A percentile compares a stretch with the other conserved stretches of the same genome.
Conservation (phyloP, 2,888 invertebrate species). For the Didymodactylos carnosus region DNA sequence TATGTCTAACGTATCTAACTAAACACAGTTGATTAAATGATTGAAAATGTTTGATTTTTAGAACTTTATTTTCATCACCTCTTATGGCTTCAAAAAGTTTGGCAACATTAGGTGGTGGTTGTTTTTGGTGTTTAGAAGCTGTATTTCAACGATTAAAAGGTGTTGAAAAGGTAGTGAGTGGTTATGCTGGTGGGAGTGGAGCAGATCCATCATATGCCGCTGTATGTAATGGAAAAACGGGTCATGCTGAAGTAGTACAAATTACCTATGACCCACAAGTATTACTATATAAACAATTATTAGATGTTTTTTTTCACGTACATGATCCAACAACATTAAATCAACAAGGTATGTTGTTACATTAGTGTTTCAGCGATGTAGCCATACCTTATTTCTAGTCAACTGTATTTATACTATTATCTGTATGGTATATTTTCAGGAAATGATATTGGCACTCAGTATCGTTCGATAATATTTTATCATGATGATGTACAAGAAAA, state of each 20-base stretch:
- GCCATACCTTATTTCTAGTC: background rate
- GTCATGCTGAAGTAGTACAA: constrained; percentile 74
- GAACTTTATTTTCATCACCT: too few relatives aligned
- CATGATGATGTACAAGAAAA: constrained; percentile 63
- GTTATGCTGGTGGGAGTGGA: constrained; percentile 10
- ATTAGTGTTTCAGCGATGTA: too few relatives aligned
- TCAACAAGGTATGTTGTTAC: constrained; percentile 11
- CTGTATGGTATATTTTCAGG: background rate
- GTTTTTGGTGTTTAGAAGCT: constrained; percentile 14
- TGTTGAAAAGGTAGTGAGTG: constrained; percentile 7
- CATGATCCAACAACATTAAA: constrained; percentile 54
- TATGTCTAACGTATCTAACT: too few relatives aligned
- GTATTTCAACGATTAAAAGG: constrained; percentile 6
- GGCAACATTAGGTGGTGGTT: constrained; percentile 13
- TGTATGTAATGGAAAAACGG: constrained; percentile 4
- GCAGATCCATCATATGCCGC: constrained; percentile 3
- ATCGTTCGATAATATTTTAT: constrained; percentile 55
- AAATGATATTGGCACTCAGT: constrained; percentile 19
- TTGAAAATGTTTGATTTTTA: too few relatives aligned
- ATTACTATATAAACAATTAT: constrained; percentile 51
- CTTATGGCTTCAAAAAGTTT: background rate
- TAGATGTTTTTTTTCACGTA: constrained; percentile 70
- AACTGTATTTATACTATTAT: background rate
- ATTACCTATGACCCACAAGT: constrained; percentile 65
- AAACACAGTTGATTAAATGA: too few relatives aligned